Evolutionary conservation across 2,113 vertebrate species (phyloP).

Genomic region (Gadus macrocephalus): DNA sequence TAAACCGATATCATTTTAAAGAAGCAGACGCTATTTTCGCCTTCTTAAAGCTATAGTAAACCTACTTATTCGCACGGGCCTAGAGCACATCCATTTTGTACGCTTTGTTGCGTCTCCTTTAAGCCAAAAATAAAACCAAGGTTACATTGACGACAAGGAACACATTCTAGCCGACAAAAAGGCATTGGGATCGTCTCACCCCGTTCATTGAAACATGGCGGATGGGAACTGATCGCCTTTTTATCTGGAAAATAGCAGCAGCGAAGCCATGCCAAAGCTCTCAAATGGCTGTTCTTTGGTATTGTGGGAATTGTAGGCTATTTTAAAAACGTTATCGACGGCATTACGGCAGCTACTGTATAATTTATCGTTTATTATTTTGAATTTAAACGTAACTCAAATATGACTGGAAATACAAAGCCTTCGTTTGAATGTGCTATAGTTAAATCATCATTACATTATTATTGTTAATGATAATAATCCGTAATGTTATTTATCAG

Average conservation of each 20-base stretch:
- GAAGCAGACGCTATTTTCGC: slow-evolving; percentile 68
- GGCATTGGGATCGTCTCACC: slow-evolving; percentile 32
- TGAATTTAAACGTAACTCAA: neutral
- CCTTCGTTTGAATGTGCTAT: too few species aligned
- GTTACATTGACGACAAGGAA: slow-evolving; percentile 36
- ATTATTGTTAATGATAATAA: too few species aligned
- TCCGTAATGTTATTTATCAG: too few species aligned
- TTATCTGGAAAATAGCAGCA: slow-evolving; percentile 40
- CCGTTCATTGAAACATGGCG: accelerated
- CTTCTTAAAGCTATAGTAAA: slow-evolving; percentile 80
- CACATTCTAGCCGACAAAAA: slow-evolving; percentile 22
- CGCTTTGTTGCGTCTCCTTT: slow-evolving; percentile 82
- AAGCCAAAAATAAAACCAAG: slow-evolving; percentile 65
- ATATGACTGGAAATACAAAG: too few species aligned
- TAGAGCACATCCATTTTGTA: slow-evolving; percentile 55
- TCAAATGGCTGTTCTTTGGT: neutral
- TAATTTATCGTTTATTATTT: neutral
- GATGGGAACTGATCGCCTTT: neutral
- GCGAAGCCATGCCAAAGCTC: neutral
- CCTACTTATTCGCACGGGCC: slow-evolving; percentile 54
- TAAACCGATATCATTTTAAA: slow-evolving; percentile 71
- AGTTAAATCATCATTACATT: too few species aligned
- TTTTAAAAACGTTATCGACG: neutral
- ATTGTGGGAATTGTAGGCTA: slow-evolving; percentile 53
- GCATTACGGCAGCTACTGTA: neutral